Evolutionary conservation across 2,888 invertebrate genomes (phyloP).

Genomic region (Drosophila histrio): DNA sequence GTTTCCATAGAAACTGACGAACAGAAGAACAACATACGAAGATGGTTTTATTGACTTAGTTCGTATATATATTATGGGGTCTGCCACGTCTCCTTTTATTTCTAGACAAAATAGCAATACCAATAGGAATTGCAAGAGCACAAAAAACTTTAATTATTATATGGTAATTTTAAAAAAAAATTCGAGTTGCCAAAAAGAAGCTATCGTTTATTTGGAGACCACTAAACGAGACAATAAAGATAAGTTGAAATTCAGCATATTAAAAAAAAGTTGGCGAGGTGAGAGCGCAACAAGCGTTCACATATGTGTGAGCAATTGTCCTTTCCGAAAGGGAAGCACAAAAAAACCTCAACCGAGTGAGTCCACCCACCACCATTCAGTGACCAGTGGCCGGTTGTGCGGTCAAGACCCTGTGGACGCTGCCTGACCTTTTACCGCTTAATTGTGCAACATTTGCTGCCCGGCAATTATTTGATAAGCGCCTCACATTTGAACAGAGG

Average conservation of each 20-base stretch:
- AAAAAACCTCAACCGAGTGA: slow-evolving; percentile 4
- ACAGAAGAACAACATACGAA: too few relatives aligned
- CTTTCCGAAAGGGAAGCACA: slow-evolving; percentile 16
- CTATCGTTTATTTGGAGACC: slow-evolving; percentile 71
- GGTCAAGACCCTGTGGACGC: slow-evolving; percentile 38
- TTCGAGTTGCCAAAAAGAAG: slow-evolving; percentile 16
- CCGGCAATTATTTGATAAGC: slow-evolving; percentile 84
- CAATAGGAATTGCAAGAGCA: too few relatives aligned
- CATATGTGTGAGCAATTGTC: slow-evolving; percentile 30
- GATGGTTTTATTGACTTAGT: too few relatives aligned
- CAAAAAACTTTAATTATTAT: too few relatives aligned
- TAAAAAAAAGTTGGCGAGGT: slow-evolving; percentile 58
- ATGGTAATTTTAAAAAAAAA: slow-evolving; percentile 4
- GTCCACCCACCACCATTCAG: too few relatives aligned
- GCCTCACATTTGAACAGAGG: slow-evolving; percentile 66
- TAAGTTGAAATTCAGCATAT: slow-evolving; percentile 79
- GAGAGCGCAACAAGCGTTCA: slow-evolving; percentile 64
- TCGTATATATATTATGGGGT: too few relatives aligned
- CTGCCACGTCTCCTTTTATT: too few relatives aligned
- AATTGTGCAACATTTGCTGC: slow-evolving; percentile 81
- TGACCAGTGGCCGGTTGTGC: slow-evolving; percentile 50
- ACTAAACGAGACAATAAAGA: slow-evolving; percentile 83
- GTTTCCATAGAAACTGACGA: too few relatives aligned
- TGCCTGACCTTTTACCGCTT: slow-evolving; percentile 74
- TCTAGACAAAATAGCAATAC: too few relatives aligned